phyloP scores from a whole-genome alignment of 2,888 invertebrate species.

The Nebria brevicollis region DNA sequence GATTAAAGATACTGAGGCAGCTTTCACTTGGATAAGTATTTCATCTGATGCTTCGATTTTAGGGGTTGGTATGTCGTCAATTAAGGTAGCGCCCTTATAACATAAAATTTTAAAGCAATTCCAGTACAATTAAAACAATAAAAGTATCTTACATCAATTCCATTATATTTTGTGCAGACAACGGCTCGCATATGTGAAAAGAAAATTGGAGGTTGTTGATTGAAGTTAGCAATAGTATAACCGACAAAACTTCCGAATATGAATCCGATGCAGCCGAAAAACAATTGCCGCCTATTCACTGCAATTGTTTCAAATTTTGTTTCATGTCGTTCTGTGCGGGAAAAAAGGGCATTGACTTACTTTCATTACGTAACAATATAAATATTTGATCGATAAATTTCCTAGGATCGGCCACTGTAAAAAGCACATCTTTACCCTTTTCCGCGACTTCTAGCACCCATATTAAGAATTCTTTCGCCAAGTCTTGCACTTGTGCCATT shows the following conservation, averaged over 20 bases:
- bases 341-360: slow-evolving; percentile 45
- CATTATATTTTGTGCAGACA: slow-evolving; percentile 58
- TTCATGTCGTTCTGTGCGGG: not conserved
- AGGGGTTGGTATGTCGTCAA: slow-evolving; percentile 68
- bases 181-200: slow-evolving; percentile 61
- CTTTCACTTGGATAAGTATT: slow-evolving; percentile 70
- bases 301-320: slow-evolving; percentile 22
- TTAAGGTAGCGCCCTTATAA: slow-evolving; percentile 65
- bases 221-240: slow-evolving; percentile 57
- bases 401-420: slow-evolving; percentile 47
- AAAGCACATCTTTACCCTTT: slow-evolving; percentile 46
- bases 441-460: slow-evolving; percentile 46
- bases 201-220: slow-evolving; percentile 52
- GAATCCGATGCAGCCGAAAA: slow-evolving; percentile 59
- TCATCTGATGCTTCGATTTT: slow-evolving; percentile 66
- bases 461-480: slow-evolving; percentile 45
- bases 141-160: slow-evolving; percentile 58
- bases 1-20: slow-evolving; percentile 68
- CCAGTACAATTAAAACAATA: not conserved
- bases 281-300: slow-evolving; percentile 58
- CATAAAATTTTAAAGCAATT: slow-evolving; percentile 8
- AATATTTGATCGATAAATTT: slow-evolving; percentile 48
- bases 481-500: slow-evolving; percentile 49
- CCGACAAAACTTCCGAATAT: slow-evolving; percentile 59
- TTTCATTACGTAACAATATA: slow-evolving; percentile 50